Conservation (phyloP, 1,140 invertebrate species). For the Drosophila murphyi region DNA sequence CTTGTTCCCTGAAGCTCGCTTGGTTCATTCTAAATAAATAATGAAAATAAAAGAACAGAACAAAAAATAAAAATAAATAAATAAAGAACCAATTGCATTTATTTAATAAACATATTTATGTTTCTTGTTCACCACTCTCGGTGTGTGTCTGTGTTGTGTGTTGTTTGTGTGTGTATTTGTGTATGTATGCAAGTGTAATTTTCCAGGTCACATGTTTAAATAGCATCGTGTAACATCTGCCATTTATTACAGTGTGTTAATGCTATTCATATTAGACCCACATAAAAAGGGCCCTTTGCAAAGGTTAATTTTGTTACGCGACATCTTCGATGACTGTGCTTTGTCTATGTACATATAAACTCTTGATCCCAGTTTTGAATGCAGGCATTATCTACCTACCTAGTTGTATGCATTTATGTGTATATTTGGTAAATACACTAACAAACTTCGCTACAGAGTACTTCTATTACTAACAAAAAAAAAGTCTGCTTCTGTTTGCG, state of each 20-base stretch:
- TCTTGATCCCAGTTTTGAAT: no score
- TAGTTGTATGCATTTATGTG: no score
- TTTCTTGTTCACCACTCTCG: not conserved
- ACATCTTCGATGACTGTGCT: not conserved
- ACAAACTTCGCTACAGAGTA: no score
- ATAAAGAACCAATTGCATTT: not conserved
- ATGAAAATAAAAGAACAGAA: no score
- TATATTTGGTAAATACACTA: no score
- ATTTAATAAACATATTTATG: not conserved
- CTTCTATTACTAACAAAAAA: no score
- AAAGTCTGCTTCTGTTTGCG: no score
- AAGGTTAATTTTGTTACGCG: not conserved
- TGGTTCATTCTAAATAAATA: not conserved
- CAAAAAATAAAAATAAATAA: not conserved
- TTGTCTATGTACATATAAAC: no score
- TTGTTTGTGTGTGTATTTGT: not conserved
- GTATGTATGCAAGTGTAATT: slow-evolving; percentile 13
- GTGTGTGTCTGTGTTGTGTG: not conserved
- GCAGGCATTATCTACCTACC: no score
- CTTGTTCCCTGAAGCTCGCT: not conserved
- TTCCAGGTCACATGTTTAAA: slow-evolving; percentile 25
- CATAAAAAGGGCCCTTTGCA: not conserved
- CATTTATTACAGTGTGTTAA: not conserved
- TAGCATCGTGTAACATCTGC: not conserved
- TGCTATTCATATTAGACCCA: not conserved